Evolutionary conservation across 2,113 vertebrate species (phyloP), one percentile per base, ranked within the genome.

Genomic region (Tragelaphus buxtoni): DNA sequence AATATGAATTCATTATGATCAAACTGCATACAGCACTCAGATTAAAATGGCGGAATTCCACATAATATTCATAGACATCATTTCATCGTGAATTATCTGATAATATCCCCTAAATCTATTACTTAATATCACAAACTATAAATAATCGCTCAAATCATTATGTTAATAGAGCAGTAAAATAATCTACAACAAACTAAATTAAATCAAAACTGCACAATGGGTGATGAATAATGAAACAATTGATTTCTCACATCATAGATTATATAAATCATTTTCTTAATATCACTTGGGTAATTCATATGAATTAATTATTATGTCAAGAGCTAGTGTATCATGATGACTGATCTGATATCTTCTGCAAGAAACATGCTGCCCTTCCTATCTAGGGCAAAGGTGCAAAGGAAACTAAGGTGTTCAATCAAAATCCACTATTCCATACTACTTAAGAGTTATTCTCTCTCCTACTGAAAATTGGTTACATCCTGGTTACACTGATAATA

Each of bases 111-210:
- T 97, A 97, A 97, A 96, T 96, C 94, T 97, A 91, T 97, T 98
- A 97, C 26, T 74, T 96, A 89, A 92, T 97, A 96, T 77, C 94
- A 91, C 95, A 97, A 96, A 84, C 90, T 94, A 95, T 89, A 98
- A 96, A 95, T 98, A 98, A 97, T 96, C 95, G 72, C 63, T 92
- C 87, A 95, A 94, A 61, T 97, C 91, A 98, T 97, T 98, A 98
- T 94, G 81, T 96, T 98, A 96, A 98, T 91, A 97, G 88, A 97
- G 92, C 69, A 93, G 72, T 91, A 97, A 97, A 96, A 90, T 79
- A 97, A 95, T 87, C 98, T 82, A 98, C 74, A 98, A 98, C 79
- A 97, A 96, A 87, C 91, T 88, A 95, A 95, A 95, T 61, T 96
- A 98, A 98, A 98, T 97, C 76, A 93, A 97, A 98, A 96, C 93